Base-by-base conservation (phyloP, 2,888 invertebrate species). In the Chloroclystis v-ata region DNA sequence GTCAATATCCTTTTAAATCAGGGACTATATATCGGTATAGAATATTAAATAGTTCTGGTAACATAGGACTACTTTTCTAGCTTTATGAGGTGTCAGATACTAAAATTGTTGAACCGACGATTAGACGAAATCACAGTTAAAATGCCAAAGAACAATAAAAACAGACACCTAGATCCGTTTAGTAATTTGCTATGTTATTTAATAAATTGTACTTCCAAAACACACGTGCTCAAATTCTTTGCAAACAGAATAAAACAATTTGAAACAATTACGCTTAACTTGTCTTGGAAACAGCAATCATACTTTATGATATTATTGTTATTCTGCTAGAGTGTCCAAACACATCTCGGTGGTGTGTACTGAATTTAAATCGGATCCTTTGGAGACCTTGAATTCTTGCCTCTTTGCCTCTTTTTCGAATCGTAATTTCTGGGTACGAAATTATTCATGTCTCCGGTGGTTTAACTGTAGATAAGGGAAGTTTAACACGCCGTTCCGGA, bases 381-480 rank as follows among this genome's bases (percentile, higher is more conserved):
- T 30, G 11, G 28, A 28, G 46, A 49, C 49, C 52, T 51, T 47
- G 50, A 39, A 30, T 28, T 50, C 35, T 37, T 37, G 37, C 47
- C 45, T 54, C 48, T 51, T 37, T 37, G 37, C 47, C 45, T 54
- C 48, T 51, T 49, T 54, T 45, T 37, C 38, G 32, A 46, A 47
- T 48, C 13, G 16, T 29, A 47, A 30, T 39, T 44, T 42, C 25
- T 40, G 14, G 30, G 29, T 25, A 10, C 13, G 7, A 20, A 35
- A 20, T 35, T 16, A 35, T 35, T 20, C 16, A 35, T 35, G 35
- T 35, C 35, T 35, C 32, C 32, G 13, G 32, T 16, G 35, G 35
- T 20, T 35, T 35, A 10, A 20, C 35, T 35, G 32, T 33, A 35
- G 35, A 35, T 35, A 35, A 35, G 35, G 35, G 20, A 10, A 16